Evolutionary conservation across 35 echinoderm and acorn worm species (phyloP), one percentile per base, ranked within the genome.

Genomic region (Stichopus chloronotus): DNA sequence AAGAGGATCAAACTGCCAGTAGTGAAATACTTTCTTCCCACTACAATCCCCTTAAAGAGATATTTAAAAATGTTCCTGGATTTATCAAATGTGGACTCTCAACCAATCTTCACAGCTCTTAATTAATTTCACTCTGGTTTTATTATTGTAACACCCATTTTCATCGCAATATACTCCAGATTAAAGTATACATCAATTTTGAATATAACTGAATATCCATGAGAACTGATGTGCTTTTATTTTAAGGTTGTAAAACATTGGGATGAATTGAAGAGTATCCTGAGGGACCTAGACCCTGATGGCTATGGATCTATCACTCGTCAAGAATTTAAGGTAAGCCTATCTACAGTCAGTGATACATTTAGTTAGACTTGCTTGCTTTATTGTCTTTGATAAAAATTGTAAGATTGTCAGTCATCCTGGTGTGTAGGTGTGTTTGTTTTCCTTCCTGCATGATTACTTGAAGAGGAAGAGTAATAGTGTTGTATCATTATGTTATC

Each of bases 241-340:
- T 69, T 53, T 17, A 80, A 98, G 96, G 94, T 98, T 56, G 92
- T 98, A 5, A 95, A 93, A 88, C 94, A 94, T 61, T 99, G 97
- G 97, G 88, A 94, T 79, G 95, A 94, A 12, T 72, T 98, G 12
- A 98, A 98, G 88, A 84, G 88, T n/a, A 88, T 63, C 6, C 88
- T 99, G 17, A 59, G 90, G 60, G 87, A 93, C 5, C 55, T 96
- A 59, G 97, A 99, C 57, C 97, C 95, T 0, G 58, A 96, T 78
- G 97, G 97, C 6, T 84, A 88, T 76, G 94, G 92, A 11, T 92
- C 80, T 12, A 72, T 98, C 6, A 63, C 76, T 19, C 71, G 90
- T 10, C 88, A 85, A 92, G 87, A 95, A 58, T 95, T 99, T 76
- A 94, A 96, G 91, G 97, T 99, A 58, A 93, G 81, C 14, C 60